Base-by-base conservation (phyloP, 2,797 vertebrate species). In the Xenentodon cancila region DNA sequence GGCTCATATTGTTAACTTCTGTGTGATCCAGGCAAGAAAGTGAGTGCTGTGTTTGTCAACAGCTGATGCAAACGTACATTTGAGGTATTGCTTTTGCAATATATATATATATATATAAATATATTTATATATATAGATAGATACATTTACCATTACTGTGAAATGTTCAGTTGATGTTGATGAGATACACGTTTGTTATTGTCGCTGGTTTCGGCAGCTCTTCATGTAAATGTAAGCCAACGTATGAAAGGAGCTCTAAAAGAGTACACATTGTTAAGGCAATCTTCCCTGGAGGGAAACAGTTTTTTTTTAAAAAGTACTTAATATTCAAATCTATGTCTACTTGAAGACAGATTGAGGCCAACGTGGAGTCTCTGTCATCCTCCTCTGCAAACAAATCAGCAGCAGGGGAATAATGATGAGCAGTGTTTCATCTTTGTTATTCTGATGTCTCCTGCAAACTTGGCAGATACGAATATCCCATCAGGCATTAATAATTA, bases 391-490 rank as follows among this genome's bases (percentile, higher is more conserved):
- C 93, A 93, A 93, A 95, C 91, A 86, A 94, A 95, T 93, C 94
- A 92, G 93, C 93, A 92, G 93, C 94, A 88, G 92, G 91, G 89
- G 94, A 94, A 94, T 94, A 94, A 94, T 89, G 86, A 90, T 77
- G 92, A 94, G 91, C 92, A 82, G 80, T 80, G 89, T 93, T 94
- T 93, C 94, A 92, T 92, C 92, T 92, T 93, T 92, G 92, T 94
- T 95, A 94, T 93, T 94, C 92, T 85, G 93, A 68, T 73, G 77
- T 84, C 94, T 94, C 92, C 79, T 89, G 91, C 92, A 88, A 95
- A 94, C 95, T 95, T 95, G 94, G 93, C 92, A 89, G 93, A 91
- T 94, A 92, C 94, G 96, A 95, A 96, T 96, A 93, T 95, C 94
- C 95, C 92, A 94, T 94, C 94, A 95, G 95, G 95, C 94, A 92